Evolutionary conservation across 2,888 invertebrate genomes (phyloP), one percentile per base, ranked within the genome.

Genomic region (Eilema depressum): DNA sequence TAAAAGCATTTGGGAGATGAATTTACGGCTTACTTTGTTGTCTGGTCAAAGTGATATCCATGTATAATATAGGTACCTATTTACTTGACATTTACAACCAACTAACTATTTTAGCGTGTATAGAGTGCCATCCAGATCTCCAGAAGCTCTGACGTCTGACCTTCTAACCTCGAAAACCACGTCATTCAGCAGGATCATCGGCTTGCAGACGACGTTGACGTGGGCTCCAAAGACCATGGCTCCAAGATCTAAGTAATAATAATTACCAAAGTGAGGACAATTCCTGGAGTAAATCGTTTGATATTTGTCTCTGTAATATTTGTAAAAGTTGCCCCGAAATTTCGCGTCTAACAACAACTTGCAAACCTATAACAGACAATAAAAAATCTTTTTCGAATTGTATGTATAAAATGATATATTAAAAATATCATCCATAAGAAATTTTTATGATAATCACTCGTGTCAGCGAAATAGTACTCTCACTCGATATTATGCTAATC

Each of bases 401-500:
- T 67, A 68, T 67, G 25, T 56, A 71, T 53, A 61, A 67, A 71
- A 71, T 73, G 71, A 76, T 77, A 73, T 73, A 79, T 75, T 30
- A 75, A 80, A 78, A 83, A 75, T 70, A 75, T 74, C 69, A 69
- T 69, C 62, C 70, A 68, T 81, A 63, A 81, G 79, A 76, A 76
- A 80, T 81, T 79, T 81, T 83, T 79, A 83, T 76, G 78, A 68
- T 79, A 78, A 85, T 82, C 79, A 81, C 79, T 79, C 78, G 75
- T 74, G 80, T 80, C 75, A 78, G 79, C 77, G 81, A 84, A 80
- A 73, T 75, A 69, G 62, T 81, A 80, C 83, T 83, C 81, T 86
- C 82, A 82, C 81, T 75, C 72, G 77, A 77, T 80, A 78, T 87
- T 86, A 86, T 77, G 78, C 84, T 86, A 86, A 88, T 86, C 80